Evolutionary conservation across 2,888 invertebrate species (phyloP), one percentile per base, ranked within the genome.

Genomic region (Steinernema carpocapsae): DNA sequence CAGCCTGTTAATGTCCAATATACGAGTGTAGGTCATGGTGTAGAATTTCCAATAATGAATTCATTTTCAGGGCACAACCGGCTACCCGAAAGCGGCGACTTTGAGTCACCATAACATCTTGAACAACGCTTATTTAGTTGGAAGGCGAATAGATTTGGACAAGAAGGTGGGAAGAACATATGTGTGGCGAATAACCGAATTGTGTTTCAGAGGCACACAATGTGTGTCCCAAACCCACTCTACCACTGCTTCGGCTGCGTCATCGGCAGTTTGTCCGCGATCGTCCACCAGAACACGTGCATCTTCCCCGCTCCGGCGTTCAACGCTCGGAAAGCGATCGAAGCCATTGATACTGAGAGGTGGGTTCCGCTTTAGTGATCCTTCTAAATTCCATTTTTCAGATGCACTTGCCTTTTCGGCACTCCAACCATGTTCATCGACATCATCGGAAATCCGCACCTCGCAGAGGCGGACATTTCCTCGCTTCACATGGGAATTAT

Each of bases 231-330:
- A 0, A 82, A 82, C 64, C 85, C 85, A 7, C 81, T 85, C 10
- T 85, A 81, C 87, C 94, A 95, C 88, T 93, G 92, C 29, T 94
- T 91, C 86, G 94, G 93, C 0, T 91, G 92, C 74, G 90, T 92
- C 0, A 88, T 91, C 29, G 92, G 91, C 0, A 89, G 92, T 29
- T 82, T 92, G 46, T 89, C 90, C 0, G 89, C 89, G 7, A 84
- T 93, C 32, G 89, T 91, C 37, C 89, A 91, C 64, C 29, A 64
- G 32, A 29, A 26, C 17, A 64, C 83, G 87, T 88, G 64, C 32
- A 26, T 64, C 26, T 64, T 64, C 64, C 64, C 64, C 4, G 24
- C 64, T 1, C 64, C 64, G 6, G 29, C 64, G 17, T 90, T 89
- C 82, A 91, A 92, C 85, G 91, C 93, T 0, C 89, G 89, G n/a